Base-by-base conservation (phyloP, 2,888 invertebrate species). In the Agriopis marginaria region DNA sequence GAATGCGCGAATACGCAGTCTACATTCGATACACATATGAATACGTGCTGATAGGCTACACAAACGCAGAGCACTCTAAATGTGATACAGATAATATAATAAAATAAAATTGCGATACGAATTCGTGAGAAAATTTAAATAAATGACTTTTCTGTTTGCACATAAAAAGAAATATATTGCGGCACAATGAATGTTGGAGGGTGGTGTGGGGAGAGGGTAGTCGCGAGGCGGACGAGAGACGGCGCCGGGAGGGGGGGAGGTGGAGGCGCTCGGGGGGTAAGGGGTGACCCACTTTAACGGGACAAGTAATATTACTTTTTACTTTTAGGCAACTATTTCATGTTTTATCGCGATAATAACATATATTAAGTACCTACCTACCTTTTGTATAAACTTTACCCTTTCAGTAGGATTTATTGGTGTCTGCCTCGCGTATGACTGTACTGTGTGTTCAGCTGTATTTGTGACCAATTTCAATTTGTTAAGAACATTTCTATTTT, bases 111-210 rank as follows among this genome's bases (percentile, higher is more conserved):
- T 93, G 93, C 93, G 88, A 92, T 92, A 92, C 90, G 93, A 93
- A 94, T 93, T 94, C 94, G 93, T 93, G 93, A 93, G 93, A 93
- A 93, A 93, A 93, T 94, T 94, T 94, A 93, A 93, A 94, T 93
- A 94, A 93, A 93, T 93, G 93, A 93, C 93, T 93, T 93, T 93
- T 94, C 93, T 93, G 93, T 94, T 94, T 94, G 93, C 93, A 94
- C 94, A 94, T 94, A 94, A 94, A 94, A 94, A 93, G 93, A 94
- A 94, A 93, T 94, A 94, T 94, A 94, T 94, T 94, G 93, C 93
- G 93, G 94, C 93, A 93, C 93, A 93, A 93, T 93, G 93, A 93
- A 93, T 94, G 93, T 92, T 89, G 91, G 91, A 89, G 87, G 93
- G 86, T 85, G 85, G 86, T 80, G 78, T 86, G 86, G 91, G 89